Percentiles rank a stretch among this genome's conserved stretches.
Conservation (phyloP, 2,113 vertebrate species). For the Porphyrio hochstetteri region DNA sequence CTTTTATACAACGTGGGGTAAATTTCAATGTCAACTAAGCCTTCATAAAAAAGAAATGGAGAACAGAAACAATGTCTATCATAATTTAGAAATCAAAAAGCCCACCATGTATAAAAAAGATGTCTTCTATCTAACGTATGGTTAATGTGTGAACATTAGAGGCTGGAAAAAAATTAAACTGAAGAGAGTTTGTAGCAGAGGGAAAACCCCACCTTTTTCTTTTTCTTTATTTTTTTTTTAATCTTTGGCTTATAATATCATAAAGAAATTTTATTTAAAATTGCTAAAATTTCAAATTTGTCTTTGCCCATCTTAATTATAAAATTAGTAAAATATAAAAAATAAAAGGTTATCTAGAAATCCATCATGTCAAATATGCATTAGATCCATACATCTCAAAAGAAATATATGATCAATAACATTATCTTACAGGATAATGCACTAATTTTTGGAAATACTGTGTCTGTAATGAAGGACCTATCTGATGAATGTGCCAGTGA, state of each 20-base stretch:
- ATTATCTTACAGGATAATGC: background rate
- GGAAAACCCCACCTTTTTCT: accelerated
- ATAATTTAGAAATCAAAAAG: background rate
- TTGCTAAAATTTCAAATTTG: background rate
- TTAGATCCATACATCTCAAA: background rate
- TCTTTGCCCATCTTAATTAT: background rate
- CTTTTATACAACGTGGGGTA: background rate
- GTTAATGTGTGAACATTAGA: background rate
- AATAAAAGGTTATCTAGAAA: background rate
- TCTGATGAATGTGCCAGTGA: background rate
- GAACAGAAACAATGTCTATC: background rate
- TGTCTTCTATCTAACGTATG: background rate
- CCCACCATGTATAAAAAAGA: accelerated
- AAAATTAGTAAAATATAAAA: background rate
- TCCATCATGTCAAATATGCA: background rate
- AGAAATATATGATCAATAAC: background rate
- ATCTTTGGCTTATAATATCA: background rate
- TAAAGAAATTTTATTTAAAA: background rate
- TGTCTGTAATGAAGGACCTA: background rate
- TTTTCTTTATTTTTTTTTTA: background rate
- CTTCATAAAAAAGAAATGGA: background rate
- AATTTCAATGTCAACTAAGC: background rate
- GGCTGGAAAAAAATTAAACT: background rate
- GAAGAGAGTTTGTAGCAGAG: background rate
- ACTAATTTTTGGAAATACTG: background rate